Conservation (phyloP, 2,888 invertebrate species). For the Drosophila neonasuta region DNA sequence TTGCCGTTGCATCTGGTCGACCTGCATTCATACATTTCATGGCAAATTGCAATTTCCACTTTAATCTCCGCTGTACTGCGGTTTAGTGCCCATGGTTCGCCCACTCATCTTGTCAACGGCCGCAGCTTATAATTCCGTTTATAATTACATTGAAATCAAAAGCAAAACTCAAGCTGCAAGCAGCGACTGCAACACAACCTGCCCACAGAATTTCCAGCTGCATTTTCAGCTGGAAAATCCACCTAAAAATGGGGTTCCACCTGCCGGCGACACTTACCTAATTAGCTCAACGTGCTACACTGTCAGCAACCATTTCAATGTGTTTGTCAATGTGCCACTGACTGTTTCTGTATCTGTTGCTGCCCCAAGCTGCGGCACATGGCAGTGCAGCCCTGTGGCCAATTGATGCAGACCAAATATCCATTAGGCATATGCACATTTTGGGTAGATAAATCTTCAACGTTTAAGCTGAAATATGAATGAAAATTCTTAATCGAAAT, state of each 20-base stretch:
- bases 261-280: slow-evolving; percentile 70
- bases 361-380: slow-evolving; percentile 15
- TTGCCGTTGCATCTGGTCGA: slow-evolving; percentile 21
- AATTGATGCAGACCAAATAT: slow-evolving; percentile 35
- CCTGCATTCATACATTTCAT: slow-evolving; percentile 61
- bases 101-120: slow-evolving; percentile 38
- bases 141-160: slow-evolving; percentile 69
- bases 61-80: slow-evolving; percentile 69
- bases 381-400: slow-evolving; percentile 23
- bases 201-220: slow-evolving; percentile 31
- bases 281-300: slow-evolving; percentile 59
- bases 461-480: background rate
- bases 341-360: slow-evolving; percentile 3
- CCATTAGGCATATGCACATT: slow-evolving; percentile 26
- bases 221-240: slow-evolving; percentile 27
- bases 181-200: slow-evolving; percentile 20
- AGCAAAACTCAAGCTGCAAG: slow-evolving; percentile 45
- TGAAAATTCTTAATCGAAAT: too few relatives aligned
- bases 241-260: slow-evolving; percentile 51
- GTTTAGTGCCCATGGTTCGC: slow-evolving; percentile 12
- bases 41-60: slow-evolving; percentile 76
- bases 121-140: slow-evolving; percentile 75
- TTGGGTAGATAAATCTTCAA: background rate
- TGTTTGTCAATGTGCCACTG: slow-evolving; percentile 4
- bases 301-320: slow-evolving; percentile 40